phyloP scores from a whole-genome alignment of 2,797 vertebrate genomes.

The Odontamblyopus lacepedii region DNA sequence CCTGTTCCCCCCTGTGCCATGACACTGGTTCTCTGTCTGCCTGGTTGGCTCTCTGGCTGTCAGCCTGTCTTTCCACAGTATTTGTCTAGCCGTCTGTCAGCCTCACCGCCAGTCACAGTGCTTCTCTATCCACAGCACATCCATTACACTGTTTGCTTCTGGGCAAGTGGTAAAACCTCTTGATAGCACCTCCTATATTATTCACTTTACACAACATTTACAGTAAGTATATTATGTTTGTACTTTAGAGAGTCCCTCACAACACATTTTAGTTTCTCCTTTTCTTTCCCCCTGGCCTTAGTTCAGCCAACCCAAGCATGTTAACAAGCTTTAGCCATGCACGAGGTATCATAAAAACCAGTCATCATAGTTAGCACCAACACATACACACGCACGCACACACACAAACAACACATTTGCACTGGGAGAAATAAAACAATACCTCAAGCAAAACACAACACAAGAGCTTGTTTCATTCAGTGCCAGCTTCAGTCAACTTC shows the following conservation, averaged over 20 bases:
- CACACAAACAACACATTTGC: constrained; percentile 18
- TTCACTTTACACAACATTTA: constrained; percentile 28
- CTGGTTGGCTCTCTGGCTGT: constrained; percentile 58
- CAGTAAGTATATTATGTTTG: constrained; percentile 19
- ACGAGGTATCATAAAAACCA: constrained; percentile 57
- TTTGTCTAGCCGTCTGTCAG: constrained; percentile 63
- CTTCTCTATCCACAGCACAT: constrained; percentile 35
- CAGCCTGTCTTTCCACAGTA: constrained; percentile 60
- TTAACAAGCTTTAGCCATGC: constrained; percentile 59
- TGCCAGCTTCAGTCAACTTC: constrained; percentile 61
- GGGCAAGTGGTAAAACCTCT: constrained; percentile 36
- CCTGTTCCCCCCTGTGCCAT: constrained; percentile 68
- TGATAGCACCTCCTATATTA: constrained; percentile 45
- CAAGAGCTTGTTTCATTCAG: constrained; percentile 54
- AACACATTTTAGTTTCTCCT: constrained; percentile 13
- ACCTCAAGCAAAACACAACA: constrained; percentile 52
- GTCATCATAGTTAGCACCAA: constrained; percentile 59
- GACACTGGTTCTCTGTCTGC: constrained; percentile 62
- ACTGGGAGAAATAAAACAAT: constrained; percentile 44
- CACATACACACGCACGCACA: constrained; percentile 27
- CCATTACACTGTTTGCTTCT: constrained; percentile 38
- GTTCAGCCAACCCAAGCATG: constrained; percentile 50
- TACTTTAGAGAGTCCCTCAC: constrained; percentile 6
- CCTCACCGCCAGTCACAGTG: constrained; percentile 34
- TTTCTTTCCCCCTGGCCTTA: constrained; percentile 22